Base-by-base conservation (phyloP, 1,140 invertebrate genomes). In the Laupala kohalensis region DNA sequence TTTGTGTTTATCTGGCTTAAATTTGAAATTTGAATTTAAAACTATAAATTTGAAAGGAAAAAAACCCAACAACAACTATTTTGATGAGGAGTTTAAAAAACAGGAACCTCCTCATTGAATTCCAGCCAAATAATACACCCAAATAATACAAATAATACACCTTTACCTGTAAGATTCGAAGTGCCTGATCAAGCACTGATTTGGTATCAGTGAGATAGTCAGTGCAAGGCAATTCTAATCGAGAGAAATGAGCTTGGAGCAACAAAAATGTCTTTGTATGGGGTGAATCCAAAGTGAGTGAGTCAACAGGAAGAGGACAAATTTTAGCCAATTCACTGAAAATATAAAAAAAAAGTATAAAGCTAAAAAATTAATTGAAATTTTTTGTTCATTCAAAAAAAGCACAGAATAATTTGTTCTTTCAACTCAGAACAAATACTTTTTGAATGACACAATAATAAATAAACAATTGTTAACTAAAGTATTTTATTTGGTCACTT, bases 191-290 rank as follows among this genome's bases (percentile, higher is more conserved):
- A 25, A 99, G 82, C 1, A 98, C 95, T 25, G 94, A 96, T 82
- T 99, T 99, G 0, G 94, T 88, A 83, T 99, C 98, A 0, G 97
- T 98, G 65, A 89, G 83, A 80, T 99, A 99, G 83, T 99, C 98
- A 6, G 94, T 87, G 77, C 90, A 92, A 0, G 96, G 96, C 30
- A 99, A 79, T 64, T 84, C 81, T 6, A 92, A 76, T 67, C 92
- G 87, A 23, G 88, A 88, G 78, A 99, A 92, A 81, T 99, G 96
- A 9, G 95, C 92, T 84, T 99, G 96, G 4, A 99, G 85, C 28
- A 99, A 83, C 1, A 99, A 81, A 81, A 94, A 90, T 13, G 96
- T 89, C 84, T 99, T 99, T 6, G 95, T 94, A 83, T 98, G 91
- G 0, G 96, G 89, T 12, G 92, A 95, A 80, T 97, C 95, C 72